Base-by-base conservation (phyloP, 92 coral and sea anemone genomes). In the Porites divaricata region DNA sequence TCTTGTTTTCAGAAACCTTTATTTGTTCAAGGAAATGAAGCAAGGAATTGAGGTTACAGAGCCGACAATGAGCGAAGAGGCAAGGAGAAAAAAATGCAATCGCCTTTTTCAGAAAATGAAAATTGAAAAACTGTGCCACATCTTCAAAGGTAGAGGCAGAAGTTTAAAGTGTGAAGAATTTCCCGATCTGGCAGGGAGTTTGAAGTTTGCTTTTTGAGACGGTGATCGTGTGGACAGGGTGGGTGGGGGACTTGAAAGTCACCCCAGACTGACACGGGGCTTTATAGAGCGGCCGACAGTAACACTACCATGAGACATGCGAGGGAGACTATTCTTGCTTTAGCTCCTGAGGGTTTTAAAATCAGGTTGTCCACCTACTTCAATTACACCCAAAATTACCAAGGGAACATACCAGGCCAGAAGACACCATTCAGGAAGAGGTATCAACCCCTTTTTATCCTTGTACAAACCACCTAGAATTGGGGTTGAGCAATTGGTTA, bases 401-500 rank as follows among this genome's bases (percentile, higher is more conserved):
- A 63, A 88, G 66, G 88, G 85, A 61, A 87, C 93, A 15, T 80
- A 82, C 58, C 88, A 87, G 51, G 93, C 93, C 2, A 77, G 35
- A 61, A 51, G 95, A 13, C 95, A 92, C 45, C 95, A 92, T 89
- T 71, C 92, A 2, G 90, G 89, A 0, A 83, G 50, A 68, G 91
- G 79, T 2, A 63, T 92, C 0, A 92, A 89, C 64, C 88, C 95
- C 2, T 72, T 85, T 62, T 49, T 83, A 0, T 92, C 95, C 6
- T 85, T 92, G 11, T 89, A 92, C 52, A 82, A 86, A 64, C 95
- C 91, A 2, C 93, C 93, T 16, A 78, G 91, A 9, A 89, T 66
- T 26, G 93, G 93, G 1, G 93, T 92, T 10, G 76, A 85, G 74
- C 73, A 78, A 23, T 77, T 86, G 20, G 95, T 89, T 15, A 68